A percentile compares a stretch with the other conserved stretches of the same genome.
Conservation (phyloP, 2,113 vertebrate genomes). For the Paramormyrops kingsleyae region DNA sequence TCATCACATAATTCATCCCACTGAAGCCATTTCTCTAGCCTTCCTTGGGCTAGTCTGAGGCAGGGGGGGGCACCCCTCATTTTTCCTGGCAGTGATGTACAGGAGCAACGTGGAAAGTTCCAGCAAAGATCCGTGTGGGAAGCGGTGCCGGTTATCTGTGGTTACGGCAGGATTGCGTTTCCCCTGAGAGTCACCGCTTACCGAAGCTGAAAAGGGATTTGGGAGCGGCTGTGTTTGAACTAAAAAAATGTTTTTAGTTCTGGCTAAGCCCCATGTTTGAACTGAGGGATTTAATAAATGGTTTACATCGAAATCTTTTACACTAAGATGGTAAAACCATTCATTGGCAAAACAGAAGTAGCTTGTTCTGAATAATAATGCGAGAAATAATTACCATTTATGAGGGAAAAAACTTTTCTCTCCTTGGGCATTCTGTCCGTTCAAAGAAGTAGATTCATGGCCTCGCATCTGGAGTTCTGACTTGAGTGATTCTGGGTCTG, state of each 20-base stretch:
- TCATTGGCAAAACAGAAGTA: conserved; percentile 39
- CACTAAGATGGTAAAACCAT: conserved; percentile 48
- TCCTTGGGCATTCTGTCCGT: neutral
- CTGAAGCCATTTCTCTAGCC: conserved; percentile 10
- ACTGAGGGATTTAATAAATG: conserved; percentile 36
- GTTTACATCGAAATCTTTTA: conserved; percentile 52
- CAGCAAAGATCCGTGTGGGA: neutral
- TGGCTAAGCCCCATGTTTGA: conserved; percentile 47
- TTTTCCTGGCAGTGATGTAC: neutral
- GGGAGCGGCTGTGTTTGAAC: neutral
- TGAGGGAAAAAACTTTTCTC: neutral
- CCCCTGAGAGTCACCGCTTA: neutral
- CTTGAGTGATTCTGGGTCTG: neutral
- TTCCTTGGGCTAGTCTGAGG: neutral
- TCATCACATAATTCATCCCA: conserved; percentile 25
- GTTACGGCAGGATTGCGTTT: neutral
- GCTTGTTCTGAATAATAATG: neutral
- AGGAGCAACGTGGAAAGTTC: neutral
- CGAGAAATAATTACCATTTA: neutral
- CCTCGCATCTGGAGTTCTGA: neutral
- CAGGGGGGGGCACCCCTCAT: neutral
- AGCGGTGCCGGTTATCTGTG: neutral
- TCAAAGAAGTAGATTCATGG: neutral
- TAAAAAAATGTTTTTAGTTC: conserved; percentile 42
- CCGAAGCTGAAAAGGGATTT: conserved; percentile 32